Conservation (phyloP, 1,140 invertebrate species). For the Aricia agestis region DNA sequence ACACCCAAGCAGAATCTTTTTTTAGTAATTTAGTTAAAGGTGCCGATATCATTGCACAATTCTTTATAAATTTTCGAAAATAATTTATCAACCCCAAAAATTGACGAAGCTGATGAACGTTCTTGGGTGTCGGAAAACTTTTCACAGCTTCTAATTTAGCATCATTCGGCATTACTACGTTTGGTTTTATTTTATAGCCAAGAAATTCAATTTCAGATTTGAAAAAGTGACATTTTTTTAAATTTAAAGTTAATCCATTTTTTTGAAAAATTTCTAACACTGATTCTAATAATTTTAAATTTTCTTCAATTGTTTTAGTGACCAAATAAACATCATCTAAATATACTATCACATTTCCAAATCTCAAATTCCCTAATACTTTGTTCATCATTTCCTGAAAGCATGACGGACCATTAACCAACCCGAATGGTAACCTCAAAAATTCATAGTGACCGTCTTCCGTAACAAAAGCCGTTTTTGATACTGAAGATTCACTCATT, state of each 20-base stretch:
- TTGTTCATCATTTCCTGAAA: constrained; percentile 4
- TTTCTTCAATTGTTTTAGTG: constrained; percentile 18
- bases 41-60: constrained; percentile 35
- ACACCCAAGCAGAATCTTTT: constrained; percentile 36
- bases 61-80: constrained; percentile 45
- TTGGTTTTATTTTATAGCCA: constrained; percentile 22
- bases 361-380: background rate
- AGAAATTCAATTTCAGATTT: constrained; percentile 22
- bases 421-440: no score
- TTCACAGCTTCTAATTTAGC: constrained; percentile 27
- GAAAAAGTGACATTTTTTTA: constrained; percentile 26
- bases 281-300: constrained; percentile 11
- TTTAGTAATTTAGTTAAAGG: constrained; percentile 39
- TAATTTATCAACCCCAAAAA: constrained; percentile 36
- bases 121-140: constrained; percentile 38
- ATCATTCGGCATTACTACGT: background rate
- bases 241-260: constrained; percentile 20
- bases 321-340: background rate
- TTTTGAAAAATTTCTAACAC: constrained; percentile 14
- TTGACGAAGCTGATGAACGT: constrained; percentile 32
- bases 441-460: no score
- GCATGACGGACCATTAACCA: no score
- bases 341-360: background rate
- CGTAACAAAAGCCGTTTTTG: no score
- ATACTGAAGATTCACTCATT: no score